Base-by-base conservation (phyloP, 35 echinoderm and acorn worm genomes). In the Ophioderma brevispina region DNA sequence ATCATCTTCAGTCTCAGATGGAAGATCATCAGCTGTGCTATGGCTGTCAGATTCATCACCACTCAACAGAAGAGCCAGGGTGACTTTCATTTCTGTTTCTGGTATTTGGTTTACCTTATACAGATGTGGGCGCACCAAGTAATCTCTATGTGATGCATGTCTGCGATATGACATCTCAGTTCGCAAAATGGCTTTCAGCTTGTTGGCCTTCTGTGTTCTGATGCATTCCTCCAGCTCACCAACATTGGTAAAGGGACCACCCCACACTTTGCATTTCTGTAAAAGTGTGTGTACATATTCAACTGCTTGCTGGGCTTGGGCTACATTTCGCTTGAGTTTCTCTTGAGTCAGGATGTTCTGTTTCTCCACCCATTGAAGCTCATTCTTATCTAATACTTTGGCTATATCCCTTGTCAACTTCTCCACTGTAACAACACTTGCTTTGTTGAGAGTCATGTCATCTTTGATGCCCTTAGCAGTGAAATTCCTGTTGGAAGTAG, bases 401-500 rank as follows among this genome's bases (percentile, higher is more conserved):
- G 13, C 33, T 5, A 35, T 34, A 34, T 81, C 25, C 1, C 13
- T 1, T 34, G 79, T 81, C 11, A 35, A 13, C 5, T 81, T 81
- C 6, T 81, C 33, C 33, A 81, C 79, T 5, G 11, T 34, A 5
- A 81, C 79, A 34, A 35, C 79, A 34, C 33, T 35, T 5, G 79
- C 79, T 39, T 34, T 81, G 79, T 81, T 34, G 2, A 81, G 13
- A 10, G 79, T 81, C 82, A 84, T 84, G 11, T 84, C 82, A 84
- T 84, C 82, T 84, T 40, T 2, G 2, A 84, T 84, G 13, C 82
- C 82, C 82, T 84, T 84, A 3, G 40, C 82, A 13, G 82, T 84
- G 39, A 84, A 84, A 11, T 84, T 84, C 39, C 4, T 84, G 55
- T 84, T 55, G 37, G 82, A 84, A 59, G 38, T 15, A 50, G 82